These are phyloP conservation scores for Metaphire vulgaris DNA, from an alignment of 1,140 invertebrate genomes.

Conservation along the genomic window DNA sequence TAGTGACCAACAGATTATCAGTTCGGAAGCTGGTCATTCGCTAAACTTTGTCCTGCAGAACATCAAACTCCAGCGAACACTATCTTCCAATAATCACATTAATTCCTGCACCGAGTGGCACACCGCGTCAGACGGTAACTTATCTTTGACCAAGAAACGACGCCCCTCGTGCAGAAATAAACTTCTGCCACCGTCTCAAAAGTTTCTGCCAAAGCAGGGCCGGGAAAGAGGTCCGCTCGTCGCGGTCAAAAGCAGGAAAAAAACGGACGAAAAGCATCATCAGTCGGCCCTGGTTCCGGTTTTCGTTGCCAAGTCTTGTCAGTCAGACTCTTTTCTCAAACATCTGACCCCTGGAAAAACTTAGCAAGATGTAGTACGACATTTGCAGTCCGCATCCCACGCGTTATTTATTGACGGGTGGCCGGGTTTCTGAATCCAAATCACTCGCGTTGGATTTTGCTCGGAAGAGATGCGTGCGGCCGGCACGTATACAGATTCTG, in stretches of 20 bases:
- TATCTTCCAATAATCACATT: not conserved
- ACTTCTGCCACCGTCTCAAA: not conserved
- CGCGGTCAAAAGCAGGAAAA: too few relatives aligned
- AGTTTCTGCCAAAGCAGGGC: too few relatives aligned
- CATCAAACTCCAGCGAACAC: not conserved
- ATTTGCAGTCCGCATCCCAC: too few relatives aligned
- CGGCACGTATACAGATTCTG: too few relatives aligned
- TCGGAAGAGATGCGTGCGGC: too few relatives aligned
- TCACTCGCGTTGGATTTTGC: too few relatives aligned
- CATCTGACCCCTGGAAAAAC: too few relatives aligned
- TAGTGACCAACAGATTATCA: not conserved
- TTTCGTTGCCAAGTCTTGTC: not conserved
- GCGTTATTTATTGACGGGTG: too few relatives aligned
- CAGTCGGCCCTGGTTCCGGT: not conserved
- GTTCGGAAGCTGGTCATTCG: not conserved
- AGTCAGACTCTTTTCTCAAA: not conserved
- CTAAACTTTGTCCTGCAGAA: not conserved
- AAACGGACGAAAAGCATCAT: too few relatives aligned
- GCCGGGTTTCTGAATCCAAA: too few relatives aligned
- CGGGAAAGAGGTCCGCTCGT: too few relatives aligned
- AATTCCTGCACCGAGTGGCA: not conserved
- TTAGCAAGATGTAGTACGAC: too few relatives aligned
- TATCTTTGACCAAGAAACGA: not conserved
- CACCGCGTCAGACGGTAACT: not conserved
- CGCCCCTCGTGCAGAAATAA: not conserved